Conservation (phyloP, 2,797 vertebrate genomes). For the Spea hammondii region DNA sequence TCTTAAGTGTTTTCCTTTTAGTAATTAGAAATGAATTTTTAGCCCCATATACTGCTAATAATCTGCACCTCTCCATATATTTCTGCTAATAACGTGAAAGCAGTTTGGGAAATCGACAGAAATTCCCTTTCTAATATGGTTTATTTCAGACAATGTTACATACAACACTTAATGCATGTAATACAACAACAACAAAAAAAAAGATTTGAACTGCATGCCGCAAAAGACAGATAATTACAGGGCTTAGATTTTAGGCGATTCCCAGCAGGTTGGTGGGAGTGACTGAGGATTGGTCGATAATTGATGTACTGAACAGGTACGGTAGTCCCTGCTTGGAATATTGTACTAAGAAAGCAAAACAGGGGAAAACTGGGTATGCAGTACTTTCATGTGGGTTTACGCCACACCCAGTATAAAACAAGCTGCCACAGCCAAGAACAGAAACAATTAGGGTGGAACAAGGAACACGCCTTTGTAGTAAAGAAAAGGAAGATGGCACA, state of each 20-base stretch:
- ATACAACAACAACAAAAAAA: conserved; percentile 2
- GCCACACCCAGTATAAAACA: conserved; percentile 76
- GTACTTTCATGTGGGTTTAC: conserved; percentile 52
- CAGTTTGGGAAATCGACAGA: not conserved
- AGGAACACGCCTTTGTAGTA: conserved; percentile 69
- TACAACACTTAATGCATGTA: conserved; percentile 1
- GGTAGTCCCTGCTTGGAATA: conserved; percentile 49
- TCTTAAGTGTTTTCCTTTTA: not conserved
- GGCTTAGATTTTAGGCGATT: conserved; percentile 70
- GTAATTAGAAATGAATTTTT: not conserved
- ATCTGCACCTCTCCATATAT: not conserved
- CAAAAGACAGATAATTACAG: conserved; percentile 68
- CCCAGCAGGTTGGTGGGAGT: conserved; percentile 70
- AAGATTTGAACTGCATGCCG: conserved; percentile 55
- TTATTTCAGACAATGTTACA: conserved; percentile 2
- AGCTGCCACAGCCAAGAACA: conserved; percentile 74
- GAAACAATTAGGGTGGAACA: conserved; percentile 76
- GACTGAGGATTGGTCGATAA: conserved; percentile 67
- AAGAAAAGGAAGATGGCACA: conserved; percentile 62
- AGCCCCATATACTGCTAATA: not conserved
- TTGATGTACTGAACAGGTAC: conserved; percentile 45
- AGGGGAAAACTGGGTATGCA: conserved; percentile 62
- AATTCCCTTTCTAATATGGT: not conserved
- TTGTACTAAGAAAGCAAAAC: conserved; percentile 60
- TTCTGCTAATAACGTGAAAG: not conserved